Evolutionary conservation across 2,888 invertebrate species (phyloP).

Genomic region (Odontomyia ornata): DNA sequence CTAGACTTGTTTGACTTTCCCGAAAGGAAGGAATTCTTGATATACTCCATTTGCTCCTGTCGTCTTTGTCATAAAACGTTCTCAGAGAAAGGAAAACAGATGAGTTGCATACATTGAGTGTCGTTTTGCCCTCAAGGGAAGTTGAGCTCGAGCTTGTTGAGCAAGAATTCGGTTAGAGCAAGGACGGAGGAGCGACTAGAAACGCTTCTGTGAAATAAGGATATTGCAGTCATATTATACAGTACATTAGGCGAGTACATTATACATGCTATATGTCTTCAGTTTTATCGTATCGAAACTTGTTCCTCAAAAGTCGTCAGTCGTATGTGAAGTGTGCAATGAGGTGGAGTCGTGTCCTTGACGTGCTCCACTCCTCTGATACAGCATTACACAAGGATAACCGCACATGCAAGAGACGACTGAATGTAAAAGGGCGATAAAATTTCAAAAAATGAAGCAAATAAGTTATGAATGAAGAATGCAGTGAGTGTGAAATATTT

Average conservation of each 20-base stretch:
- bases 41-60: background rate
- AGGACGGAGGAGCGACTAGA: background rate
- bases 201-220: background rate
- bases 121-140: slow-evolving; percentile 1
- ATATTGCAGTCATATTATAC: slow-evolving; percentile 6
- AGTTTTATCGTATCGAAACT: slow-evolving; percentile 1
- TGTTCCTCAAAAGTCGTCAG: background rate
- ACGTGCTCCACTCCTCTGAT: background rate
- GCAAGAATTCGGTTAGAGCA: background rate
- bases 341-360: background rate
- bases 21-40: background rate
- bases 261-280: no score
- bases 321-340: background rate
- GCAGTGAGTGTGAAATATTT: no score
- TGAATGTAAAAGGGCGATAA: background rate
- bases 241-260: slow-evolving; percentile 2
- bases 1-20: slow-evolving; percentile 2
- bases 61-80: background rate
- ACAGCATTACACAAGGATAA: background rate
- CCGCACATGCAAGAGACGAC: background rate
- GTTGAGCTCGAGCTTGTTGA: background rate
- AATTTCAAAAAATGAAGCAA: background rate
- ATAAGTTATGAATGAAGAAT: background rate
- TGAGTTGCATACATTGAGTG: slow-evolving; percentile 1
- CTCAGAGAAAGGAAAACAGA: background rate